Evolutionary conservation across 2,888 invertebrate species (phyloP).

Genomic region (Lasioglossum pauxillum): DNA sequence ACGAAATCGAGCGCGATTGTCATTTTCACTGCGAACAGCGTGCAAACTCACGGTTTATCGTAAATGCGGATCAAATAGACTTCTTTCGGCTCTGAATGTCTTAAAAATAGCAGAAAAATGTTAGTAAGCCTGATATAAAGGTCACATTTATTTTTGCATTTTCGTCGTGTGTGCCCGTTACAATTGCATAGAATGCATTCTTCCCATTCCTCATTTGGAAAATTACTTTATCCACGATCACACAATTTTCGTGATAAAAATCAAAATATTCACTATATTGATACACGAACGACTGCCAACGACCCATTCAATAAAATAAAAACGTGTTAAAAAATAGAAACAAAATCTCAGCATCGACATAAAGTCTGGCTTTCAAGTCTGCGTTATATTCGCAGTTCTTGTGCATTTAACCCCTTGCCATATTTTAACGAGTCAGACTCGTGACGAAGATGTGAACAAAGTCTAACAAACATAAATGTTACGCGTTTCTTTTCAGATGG

Average conservation of each 20-base stretch:
- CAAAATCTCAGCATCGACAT: not conserved
- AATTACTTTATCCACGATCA: not conserved
- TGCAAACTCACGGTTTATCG: not conserved
- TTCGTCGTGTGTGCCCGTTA: not conserved
- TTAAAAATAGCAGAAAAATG: constrained; percentile 2
- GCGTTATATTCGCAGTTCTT: not conserved
- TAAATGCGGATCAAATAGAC: not conserved
- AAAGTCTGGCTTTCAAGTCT: not conserved
- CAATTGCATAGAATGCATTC: not conserved
- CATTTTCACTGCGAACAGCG: not conserved
- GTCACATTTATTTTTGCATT: not conserved
- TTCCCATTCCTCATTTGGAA: not conserved
- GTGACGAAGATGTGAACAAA: no score
- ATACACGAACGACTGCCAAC: not conserved
- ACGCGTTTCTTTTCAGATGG: no score
- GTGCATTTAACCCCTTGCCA: not conserved
- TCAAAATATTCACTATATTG: not conserved
- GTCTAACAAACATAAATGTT: no score
- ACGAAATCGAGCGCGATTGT: not conserved
- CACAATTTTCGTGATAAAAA: not conserved
- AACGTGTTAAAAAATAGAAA: no score
- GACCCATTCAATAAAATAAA: not conserved
- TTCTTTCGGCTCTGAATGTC: not conserved
- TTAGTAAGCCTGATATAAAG: not conserved
- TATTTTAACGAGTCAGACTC: no score